Percentiles rank a stretch among this genome's conserved stretches.
Evolutionary conservation across 2,888 invertebrate genomes (phyloP).

Genomic region (Cosmia trapezina): DNA sequence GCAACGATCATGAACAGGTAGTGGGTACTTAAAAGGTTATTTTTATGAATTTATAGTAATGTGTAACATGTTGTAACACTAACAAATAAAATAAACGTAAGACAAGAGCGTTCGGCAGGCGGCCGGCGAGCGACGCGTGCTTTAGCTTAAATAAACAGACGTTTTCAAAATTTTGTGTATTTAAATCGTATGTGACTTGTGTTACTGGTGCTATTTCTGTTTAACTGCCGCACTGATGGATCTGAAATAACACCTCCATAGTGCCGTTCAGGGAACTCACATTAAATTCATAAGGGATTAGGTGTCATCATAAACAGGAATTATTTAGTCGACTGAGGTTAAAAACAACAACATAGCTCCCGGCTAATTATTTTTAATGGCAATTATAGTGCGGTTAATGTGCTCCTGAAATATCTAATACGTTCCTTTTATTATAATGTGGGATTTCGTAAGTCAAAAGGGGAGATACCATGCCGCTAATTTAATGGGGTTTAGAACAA

Average conservation of each 20-base stretch:
- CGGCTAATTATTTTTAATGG: slow-evolving; percentile 78
- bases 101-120: slow-evolving; percentile 52
- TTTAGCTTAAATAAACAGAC: slow-evolving; percentile 89
- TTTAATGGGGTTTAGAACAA: slow-evolving; percentile 53
- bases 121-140: slow-evolving; percentile 75
- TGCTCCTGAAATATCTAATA: slow-evolving; percentile 69
- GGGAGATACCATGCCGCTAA: slow-evolving; percentile 55
- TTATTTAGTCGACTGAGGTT: slow-evolving; percentile 89
- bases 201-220: slow-evolving; percentile 88
- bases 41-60: slow-evolving; percentile 62
- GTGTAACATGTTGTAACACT: slow-evolving; percentile 59
- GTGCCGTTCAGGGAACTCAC: slow-evolving; percentile 84
- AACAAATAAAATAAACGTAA: slow-evolving; percentile 62
- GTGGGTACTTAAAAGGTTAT: slow-evolving; percentile 38
- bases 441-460: slow-evolving; percentile 63
- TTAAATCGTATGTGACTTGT: slow-evolving; percentile 90
- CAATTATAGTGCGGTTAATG: slow-evolving; percentile 75
- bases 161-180: slow-evolving; percentile 90
- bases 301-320: slow-evolving; percentile 90
- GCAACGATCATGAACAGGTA: slow-evolving; percentile 51
- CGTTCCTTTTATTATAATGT: slow-evolving; percentile 63
- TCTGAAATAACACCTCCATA: slow-evolving; percentile 87
- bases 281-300: slow-evolving; percentile 90
- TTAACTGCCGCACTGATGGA: slow-evolving; percentile 87
- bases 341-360: slow-evolving; percentile 84